Percentiles rank a stretch among this genome's conserved stretches.
phyloP scores from a whole-genome alignment of 2,888 invertebrate species.

The Scaeva pyrastri region DNA sequence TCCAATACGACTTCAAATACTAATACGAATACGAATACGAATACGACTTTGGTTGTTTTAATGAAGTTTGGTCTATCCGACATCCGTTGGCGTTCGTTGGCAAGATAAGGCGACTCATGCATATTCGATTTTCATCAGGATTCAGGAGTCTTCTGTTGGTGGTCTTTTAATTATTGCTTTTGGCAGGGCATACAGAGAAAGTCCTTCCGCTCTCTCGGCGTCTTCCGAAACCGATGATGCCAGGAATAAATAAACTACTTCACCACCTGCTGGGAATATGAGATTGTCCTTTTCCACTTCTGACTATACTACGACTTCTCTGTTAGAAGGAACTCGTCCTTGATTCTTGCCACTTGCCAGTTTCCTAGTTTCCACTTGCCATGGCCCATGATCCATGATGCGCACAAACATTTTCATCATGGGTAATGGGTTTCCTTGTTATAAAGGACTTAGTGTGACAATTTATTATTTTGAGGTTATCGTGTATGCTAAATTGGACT shows the following conservation, averaged over 20 bases:
- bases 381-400: neutral
- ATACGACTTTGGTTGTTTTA: constrained; percentile 3
- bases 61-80: neutral
- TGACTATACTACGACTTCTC: too few species aligned
- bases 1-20: neutral
- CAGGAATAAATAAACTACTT: neutral
- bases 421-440: constrained; percentile 14
- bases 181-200: constrained; percentile 15
- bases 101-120: constrained; percentile 12
- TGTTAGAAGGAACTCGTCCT: neutral
- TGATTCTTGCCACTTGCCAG: neutral
- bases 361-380: neutral
- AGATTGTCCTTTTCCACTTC: constrained; percentile 13
- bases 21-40: too few species aligned
- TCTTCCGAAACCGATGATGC: neutral
- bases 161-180: constrained; percentile 40
- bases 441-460: constrained; percentile 8
- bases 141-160: neutral
- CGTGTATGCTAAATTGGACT: constrained; percentile 21
- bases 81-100: constrained; percentile 2
- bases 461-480: constrained; percentile 27
- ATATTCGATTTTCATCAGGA: constrained; percentile 5
- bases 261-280: constrained; percentile 20
- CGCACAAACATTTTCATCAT: constrained; percentile 13
- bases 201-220: too few species aligned